Conservation (phyloP, 2,113 vertebrate species). For the Peromyscus leucopus region DNA sequence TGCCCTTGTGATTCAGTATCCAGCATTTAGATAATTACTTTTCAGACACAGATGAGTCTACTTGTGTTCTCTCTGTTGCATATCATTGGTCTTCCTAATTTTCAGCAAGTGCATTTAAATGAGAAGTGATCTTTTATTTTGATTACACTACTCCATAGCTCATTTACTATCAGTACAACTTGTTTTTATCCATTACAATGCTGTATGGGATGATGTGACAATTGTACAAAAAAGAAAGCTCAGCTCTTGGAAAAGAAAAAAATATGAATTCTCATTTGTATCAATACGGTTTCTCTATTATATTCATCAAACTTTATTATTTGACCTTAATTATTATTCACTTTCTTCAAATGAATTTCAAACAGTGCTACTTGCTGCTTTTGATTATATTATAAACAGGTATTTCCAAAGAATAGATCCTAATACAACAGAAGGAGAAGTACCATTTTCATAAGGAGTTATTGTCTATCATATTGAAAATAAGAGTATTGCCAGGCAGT, state of each 20-base stretch:
- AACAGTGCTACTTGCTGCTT: conserved; percentile 48
- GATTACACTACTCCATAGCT: neutral
- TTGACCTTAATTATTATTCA: conserved; percentile 61
- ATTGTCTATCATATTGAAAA: neutral
- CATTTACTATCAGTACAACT: neutral
- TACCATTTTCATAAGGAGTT: conserved; percentile 11
- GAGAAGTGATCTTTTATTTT: neutral
- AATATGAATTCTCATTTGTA: conserved; percentile 71
- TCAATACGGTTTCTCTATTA: conserved; percentile 52
- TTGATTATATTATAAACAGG: conserved; percentile 23
- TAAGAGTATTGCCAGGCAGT: neutral
- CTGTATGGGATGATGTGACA: conserved; percentile 74
- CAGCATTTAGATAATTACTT: neutral
- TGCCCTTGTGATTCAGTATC: neutral
- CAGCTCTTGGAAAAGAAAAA: conserved; percentile 65
- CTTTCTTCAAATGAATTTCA: conserved; percentile 68
- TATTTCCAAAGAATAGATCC: neutral
- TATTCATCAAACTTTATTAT: conserved; percentile 66
- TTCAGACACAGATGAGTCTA: neutral
- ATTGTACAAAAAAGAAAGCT: conserved; percentile 54
- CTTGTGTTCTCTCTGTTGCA: neutral
- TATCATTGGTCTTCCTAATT: neutral
- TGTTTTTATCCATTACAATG: neutral
- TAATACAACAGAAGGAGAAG: neutral
- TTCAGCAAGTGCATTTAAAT: neutral